These are phyloP conservation scores for Nyctibius bracteatus DNA, from an alignment of 2,113 vertebrate species.

Conservation along the genomic window DNA sequence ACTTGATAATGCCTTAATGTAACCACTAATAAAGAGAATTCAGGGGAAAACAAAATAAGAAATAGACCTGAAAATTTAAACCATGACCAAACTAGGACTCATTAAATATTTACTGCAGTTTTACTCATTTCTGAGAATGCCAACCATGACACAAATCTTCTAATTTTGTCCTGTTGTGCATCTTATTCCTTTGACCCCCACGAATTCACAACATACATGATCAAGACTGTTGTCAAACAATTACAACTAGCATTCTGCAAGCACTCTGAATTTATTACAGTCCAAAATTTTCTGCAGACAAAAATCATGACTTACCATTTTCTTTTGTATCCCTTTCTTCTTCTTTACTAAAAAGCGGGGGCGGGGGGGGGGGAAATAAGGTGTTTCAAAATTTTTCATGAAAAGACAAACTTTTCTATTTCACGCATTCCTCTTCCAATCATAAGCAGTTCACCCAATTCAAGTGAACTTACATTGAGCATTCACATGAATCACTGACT, in stretches of 20 bases:
- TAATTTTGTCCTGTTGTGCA: neutral
- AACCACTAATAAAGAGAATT: neutral
- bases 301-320: neutral
- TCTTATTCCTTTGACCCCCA: neutral
- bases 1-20: neutral
- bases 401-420: neutral
- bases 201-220: neutral
- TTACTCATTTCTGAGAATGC: neutral
- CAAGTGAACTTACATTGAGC: neutral
- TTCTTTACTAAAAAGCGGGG: neutral
- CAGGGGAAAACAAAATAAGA: neutral
- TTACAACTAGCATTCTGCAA: neutral
- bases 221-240: neutral
- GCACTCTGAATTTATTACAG: neutral
- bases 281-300: neutral
- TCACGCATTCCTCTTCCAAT: neutral
- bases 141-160: neutral
- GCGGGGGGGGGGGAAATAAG: rapidly evolving
- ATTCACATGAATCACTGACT: neutral
- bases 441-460: neutral
- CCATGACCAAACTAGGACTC: neutral
- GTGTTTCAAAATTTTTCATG: neutral
- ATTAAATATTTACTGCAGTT: neutral
- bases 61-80: neutral
- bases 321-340: neutral